Percentiles rank a stretch among this genome's conserved stretches.
phyloP scores from a whole-genome alignment of 2,888 invertebrate species.

The Pharmacophagus antenor region DNA sequence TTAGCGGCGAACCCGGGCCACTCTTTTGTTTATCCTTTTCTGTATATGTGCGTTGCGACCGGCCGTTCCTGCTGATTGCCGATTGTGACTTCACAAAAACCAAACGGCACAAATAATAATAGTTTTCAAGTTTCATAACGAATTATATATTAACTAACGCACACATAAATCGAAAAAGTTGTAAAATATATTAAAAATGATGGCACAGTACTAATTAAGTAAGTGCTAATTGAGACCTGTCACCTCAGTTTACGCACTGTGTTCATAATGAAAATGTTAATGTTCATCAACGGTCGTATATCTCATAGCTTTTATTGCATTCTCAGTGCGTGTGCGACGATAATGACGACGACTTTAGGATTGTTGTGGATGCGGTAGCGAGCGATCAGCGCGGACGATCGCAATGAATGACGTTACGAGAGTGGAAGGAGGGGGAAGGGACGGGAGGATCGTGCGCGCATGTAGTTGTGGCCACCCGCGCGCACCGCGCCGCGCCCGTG shows the following conservation, averaged over 20 bases:
- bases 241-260: not conserved
- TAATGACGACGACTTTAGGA: slow-evolving; percentile 78
- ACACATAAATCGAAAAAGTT: too few relatives aligned
- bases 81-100: not conserved
- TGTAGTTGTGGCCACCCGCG: slow-evolving; percentile 81
- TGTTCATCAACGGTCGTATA: slow-evolving; percentile 45
- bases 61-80: slow-evolving; percentile 4
- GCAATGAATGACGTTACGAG: slow-evolving; percentile 76
- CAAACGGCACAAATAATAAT: not conserved
- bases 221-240: not conserved
- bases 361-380: slow-evolving; percentile 74
- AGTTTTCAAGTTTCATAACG: not conserved
- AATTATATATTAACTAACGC: not conserved
- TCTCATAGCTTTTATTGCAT: slow-evolving; percentile 62
- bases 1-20: slow-evolving; percentile 46
- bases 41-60: slow-evolving; percentile 11
- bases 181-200: too few relatives aligned
- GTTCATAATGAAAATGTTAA: slow-evolving; percentile 41
- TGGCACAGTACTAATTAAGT: too few relatives aligned
- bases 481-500: slow-evolving; percentile 77
- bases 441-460: slow-evolving; percentile 53
- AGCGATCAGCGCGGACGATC: slow-evolving; percentile 72
- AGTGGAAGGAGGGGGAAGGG: slow-evolving; percentile 38
- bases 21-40: slow-evolving; percentile 37
- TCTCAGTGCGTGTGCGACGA: slow-evolving; percentile 66